These are phyloP conservation scores for Panthera tigris DNA, from an alignment of 2,113 vertebrate genomes.

Conservation along the genomic window DNA sequence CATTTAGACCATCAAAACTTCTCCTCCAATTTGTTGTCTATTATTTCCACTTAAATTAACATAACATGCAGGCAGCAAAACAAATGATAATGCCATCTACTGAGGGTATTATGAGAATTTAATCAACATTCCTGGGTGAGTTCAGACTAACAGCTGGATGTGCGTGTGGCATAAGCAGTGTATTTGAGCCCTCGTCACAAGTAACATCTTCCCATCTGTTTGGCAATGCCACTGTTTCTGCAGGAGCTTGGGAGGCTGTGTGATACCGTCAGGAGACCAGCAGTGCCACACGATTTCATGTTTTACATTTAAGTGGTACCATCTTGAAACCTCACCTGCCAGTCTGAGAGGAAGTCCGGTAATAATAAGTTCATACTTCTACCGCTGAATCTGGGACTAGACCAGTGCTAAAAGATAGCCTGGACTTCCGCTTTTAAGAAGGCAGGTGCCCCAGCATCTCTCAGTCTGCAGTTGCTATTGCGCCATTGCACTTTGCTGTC, in stretches of 20 bases:
- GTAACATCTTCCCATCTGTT: background rate
- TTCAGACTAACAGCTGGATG: background rate
- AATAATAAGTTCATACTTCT: background rate
- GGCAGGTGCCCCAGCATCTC: background rate
- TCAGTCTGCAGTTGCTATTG: background rate
- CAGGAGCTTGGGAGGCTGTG: background rate
- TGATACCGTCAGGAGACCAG: background rate
- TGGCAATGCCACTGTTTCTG: background rate
- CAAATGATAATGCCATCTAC: background rate
- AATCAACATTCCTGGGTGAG: background rate
- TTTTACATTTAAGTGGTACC: background rate
- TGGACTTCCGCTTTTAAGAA: background rate
- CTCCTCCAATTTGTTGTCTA: background rate
- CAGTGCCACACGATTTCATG: background rate
- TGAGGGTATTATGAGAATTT: background rate
- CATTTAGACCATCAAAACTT: conserved; percentile 40
- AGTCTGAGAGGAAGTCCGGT: background rate
- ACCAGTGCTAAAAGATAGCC: background rate
- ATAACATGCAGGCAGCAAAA: background rate
- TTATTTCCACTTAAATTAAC: background rate
- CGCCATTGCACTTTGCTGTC: background rate
- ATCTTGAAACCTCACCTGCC: background rate
- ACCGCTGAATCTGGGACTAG: background rate
- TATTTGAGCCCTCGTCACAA: background rate
- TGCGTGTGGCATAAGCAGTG: background rate